Conservation (phyloP, 2,797 vertebrate species). For the Psittacula derbiana region DNA sequence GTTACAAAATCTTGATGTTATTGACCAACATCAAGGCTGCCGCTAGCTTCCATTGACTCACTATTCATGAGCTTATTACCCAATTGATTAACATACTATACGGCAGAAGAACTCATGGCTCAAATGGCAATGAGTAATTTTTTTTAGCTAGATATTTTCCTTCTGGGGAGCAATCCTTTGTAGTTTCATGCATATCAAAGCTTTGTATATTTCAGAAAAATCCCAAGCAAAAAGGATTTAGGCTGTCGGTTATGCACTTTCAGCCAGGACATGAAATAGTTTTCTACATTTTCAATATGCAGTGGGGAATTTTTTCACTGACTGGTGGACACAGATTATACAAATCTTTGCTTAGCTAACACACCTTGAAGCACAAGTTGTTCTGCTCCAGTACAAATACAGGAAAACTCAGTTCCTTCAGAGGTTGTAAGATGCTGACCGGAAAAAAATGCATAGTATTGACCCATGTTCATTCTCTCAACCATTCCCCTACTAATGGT, state of each 20-base stretch:
- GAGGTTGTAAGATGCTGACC: background rate
- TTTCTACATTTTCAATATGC: background rate
- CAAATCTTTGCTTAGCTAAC: conserved; percentile 5
- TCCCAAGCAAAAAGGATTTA: background rate
- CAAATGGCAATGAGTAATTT: background rate
- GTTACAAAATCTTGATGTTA: background rate
- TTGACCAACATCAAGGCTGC: background rate
- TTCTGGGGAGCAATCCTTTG: background rate
- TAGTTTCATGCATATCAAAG: conserved; percentile 14
- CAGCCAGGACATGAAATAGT: background rate
- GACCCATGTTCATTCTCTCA: background rate
- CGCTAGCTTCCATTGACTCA: conserved; percentile 14
- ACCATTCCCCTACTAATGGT: background rate
- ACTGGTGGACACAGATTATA: background rate
- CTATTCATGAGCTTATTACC: background rate
- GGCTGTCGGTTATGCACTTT: background rate
- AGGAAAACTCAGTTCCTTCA: background rate
- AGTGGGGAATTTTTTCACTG: background rate
- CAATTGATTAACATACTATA: background rate
- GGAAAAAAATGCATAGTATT: background rate
- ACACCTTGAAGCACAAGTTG: background rate
- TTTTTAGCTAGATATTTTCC: background rate
- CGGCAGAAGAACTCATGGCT: background rate
- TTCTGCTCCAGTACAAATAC: background rate
- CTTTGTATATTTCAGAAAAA: background rate